phyloP scores from a whole-genome alignment of 2,888 invertebrate species.

The Fragum sueziense region DNA sequence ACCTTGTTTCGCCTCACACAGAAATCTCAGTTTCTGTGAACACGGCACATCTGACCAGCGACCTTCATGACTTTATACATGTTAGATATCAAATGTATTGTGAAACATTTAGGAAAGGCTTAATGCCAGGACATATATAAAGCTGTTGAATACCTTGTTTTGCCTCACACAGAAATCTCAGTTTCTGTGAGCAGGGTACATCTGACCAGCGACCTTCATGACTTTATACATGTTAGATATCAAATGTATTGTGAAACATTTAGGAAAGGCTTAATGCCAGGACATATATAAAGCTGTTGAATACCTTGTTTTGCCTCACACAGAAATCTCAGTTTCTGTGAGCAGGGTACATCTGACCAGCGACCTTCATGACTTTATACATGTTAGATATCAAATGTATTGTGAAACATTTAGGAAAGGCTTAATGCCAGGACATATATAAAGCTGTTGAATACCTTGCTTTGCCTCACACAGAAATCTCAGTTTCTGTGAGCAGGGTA shows the following conservation, averaged over 20 bases:
- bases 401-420: too few species aligned
- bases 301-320: conserved; percentile 69
- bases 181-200: conserved; percentile 47
- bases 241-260: too few species aligned
- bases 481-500: conserved; percentile 44
- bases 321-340: conserved; percentile 49
- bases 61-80: conserved; percentile 57
- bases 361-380: conserved; percentile 47
- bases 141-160: conserved; percentile 69
- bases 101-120: too few species aligned
- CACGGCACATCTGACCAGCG: conserved; percentile 67
- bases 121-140: too few species aligned
- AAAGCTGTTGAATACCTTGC: conserved; percentile 61
- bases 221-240: too few species aligned
- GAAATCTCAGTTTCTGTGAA: conserved; percentile 40
- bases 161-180: conserved; percentile 65
- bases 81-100: too few species aligned
- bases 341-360: conserved; percentile 66
- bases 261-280: too few species aligned
- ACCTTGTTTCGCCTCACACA: conserved; percentile 70
- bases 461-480: conserved; percentile 65
- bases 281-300: too few species aligned
- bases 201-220: conserved; percentile 69
- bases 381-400: too few species aligned
- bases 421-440: too few species aligned